These are phyloP conservation scores for Apolygus lucorum DNA, from an alignment of 1,140 invertebrate species.

Conservation along the genomic window DNA sequence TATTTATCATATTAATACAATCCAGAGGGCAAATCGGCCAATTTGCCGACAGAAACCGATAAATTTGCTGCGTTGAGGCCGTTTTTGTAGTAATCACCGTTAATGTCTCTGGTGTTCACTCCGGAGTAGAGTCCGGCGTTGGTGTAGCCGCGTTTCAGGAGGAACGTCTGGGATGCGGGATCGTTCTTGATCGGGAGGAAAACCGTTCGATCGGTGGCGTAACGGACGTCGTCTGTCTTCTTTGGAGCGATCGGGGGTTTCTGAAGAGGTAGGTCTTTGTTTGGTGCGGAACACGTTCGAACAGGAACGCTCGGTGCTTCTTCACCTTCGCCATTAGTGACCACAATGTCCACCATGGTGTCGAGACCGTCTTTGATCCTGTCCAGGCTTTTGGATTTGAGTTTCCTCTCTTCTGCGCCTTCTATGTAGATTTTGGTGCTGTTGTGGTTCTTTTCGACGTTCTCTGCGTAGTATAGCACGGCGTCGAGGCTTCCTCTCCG, in stretches of 20 bases:
- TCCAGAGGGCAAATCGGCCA: conserved; percentile 61
- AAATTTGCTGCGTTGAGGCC: conserved; percentile 31
- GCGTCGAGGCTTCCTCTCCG: conserved; percentile 34
- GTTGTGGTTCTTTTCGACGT: conserved; percentile 12
- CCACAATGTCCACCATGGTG: conserved; percentile 59
- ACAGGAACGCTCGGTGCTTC: neutral
- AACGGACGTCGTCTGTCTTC: neutral
- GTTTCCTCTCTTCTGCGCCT: conserved; percentile 36
- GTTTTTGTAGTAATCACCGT: conserved; percentile 29
- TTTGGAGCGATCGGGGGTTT: neutral
- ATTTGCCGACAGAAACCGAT: conserved; percentile 43
- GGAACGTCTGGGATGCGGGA: conserved; percentile 31
- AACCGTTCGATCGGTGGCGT: conserved; percentile 25
- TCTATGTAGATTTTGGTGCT: conserved; percentile 32
- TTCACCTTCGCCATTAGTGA: conserved; percentile 37
- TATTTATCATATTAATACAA: conserved; percentile 50
- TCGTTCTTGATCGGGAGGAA: conserved; percentile 18
- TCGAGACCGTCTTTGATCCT: conserved; percentile 65
- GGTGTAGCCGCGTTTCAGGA: conserved; percentile 48
- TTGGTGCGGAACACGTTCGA: neutral
- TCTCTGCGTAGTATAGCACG: conserved; percentile 29
- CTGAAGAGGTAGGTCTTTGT: neutral
- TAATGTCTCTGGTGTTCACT: conserved; percentile 38
- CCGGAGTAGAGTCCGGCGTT: conserved; percentile 54
- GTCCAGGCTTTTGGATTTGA: conserved; percentile 64